Conservation (phyloP, 2,113 vertebrate species). For the Lontra canadensis region DNA sequence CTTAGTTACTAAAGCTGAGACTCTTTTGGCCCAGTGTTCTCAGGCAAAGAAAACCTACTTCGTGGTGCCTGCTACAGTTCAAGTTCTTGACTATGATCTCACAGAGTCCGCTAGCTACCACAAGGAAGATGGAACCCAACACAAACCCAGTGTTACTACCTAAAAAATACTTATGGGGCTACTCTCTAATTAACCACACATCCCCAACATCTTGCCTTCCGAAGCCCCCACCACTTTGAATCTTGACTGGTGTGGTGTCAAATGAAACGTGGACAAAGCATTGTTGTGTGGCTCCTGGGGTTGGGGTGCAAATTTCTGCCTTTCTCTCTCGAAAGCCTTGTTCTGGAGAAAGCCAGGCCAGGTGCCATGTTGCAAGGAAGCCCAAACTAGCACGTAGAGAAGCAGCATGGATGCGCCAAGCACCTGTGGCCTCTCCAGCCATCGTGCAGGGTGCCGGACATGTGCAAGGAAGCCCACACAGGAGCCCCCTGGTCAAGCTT, state of each 20-base stretch:
- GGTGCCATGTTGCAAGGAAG: neutral
- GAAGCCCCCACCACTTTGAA: neutral
- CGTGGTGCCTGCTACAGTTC: accelerated
- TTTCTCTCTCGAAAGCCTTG: neutral
- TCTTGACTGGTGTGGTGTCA: neutral
- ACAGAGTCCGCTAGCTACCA: neutral
- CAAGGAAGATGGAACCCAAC: too few species aligned
- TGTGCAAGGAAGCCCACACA: neutral
- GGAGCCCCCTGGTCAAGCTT: too few species aligned
- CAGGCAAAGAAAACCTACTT: neutral
- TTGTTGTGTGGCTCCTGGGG: neutral
- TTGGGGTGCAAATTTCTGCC: neutral
- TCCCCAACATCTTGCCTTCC: accelerated
- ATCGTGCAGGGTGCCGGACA: accelerated
- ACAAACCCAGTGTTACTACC: neutral
- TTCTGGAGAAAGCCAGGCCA: neutral
- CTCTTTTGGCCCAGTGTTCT: neutral
- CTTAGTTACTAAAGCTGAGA: too few species aligned
- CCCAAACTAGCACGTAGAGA: neutral
- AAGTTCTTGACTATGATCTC: neutral
- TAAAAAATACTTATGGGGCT: accelerated
- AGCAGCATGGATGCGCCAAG: accelerated
- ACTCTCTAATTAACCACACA: accelerated
- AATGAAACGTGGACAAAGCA: too few species aligned
- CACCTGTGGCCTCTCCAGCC: accelerated